Evolutionary conservation across 1,140 invertebrate genomes (phyloP).

Genomic region (Heliothis virescens): DNA sequence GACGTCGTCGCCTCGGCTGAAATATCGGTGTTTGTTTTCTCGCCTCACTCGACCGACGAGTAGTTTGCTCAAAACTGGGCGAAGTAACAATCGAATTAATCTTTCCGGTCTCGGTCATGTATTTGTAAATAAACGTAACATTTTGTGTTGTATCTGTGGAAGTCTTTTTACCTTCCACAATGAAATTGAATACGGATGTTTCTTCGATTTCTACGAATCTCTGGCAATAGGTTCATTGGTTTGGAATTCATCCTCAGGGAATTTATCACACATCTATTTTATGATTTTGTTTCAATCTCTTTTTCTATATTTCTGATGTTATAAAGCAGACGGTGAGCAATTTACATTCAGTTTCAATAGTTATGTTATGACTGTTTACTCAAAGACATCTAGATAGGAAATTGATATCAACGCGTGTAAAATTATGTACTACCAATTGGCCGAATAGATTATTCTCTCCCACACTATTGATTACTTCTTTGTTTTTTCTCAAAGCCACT

Average conservation of each 20-base stretch:
- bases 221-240: too few relatives aligned
- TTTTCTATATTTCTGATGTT: too few relatives aligned
- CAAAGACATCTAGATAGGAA: too few relatives aligned
- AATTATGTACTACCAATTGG: background rate
- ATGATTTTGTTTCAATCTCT: too few relatives aligned
- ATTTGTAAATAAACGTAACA: constrained; percentile 1
- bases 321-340: too few relatives aligned
- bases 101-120: constrained; percentile 17
- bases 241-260: too few relatives aligned
- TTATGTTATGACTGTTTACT: too few relatives aligned
- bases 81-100: constrained; percentile 30
- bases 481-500: constrained; percentile 26
- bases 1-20: background rate
- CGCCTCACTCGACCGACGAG: background rate
- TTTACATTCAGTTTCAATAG: too few relatives aligned
- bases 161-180: background rate
- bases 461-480: constrained; percentile 4
- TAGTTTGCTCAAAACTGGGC: constrained; percentile 2
- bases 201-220: too few relatives aligned
- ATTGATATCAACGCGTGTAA: background rate
- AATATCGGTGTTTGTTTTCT: constrained; percentile 37
- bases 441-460: constrained; percentile 1
- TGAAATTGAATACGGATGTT: background rate
- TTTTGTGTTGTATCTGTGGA: background rate
- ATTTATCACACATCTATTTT: too few relatives aligned